Conservation (phyloP, 2,113 vertebrate genomes). For the Anoplopoma fimbria region DNA sequence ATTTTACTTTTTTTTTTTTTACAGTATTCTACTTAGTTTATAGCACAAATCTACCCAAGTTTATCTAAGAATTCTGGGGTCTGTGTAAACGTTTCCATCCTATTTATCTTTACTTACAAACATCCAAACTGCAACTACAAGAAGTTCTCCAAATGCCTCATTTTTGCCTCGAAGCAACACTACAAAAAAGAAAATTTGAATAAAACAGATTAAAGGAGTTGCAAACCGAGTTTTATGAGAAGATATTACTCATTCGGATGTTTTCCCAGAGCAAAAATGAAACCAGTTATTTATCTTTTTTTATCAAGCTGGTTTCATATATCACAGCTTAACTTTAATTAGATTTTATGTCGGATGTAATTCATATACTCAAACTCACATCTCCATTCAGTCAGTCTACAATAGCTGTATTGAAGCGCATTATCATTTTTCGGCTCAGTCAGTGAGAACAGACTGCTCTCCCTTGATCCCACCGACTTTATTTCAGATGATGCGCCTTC, state of each 20-base stretch:
- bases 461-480: slow-evolving; percentile 32
- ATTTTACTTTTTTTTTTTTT: too few species aligned
- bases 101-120: slow-evolving; percentile 30
- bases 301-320: slow-evolving; percentile 31
- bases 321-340: slow-evolving; percentile 47
- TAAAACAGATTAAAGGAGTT: slow-evolving; percentile 12
- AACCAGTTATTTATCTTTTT: slow-evolving; percentile 24
- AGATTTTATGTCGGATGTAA: slow-evolving; percentile 35
- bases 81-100: slow-evolving; percentile 23
- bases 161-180: not conserved
- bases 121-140: slow-evolving; percentile 8
- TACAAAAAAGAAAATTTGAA: slow-evolving; percentile 3
- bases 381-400: slow-evolving; percentile 34
- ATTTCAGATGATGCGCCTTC: slow-evolving; percentile 41
- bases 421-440: slow-evolving; percentile 25
- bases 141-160: not conserved
- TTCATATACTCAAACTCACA: slow-evolving; percentile 39
- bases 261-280: slow-evolving; percentile 24
- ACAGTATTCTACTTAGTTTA: too few species aligned
- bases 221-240: not conserved
- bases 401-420: slow-evolving; percentile 12
- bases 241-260: slow-evolving; percentile 13
- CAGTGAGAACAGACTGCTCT: slow-evolving; percentile 19
- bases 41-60: too few species aligned
- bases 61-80: not conserved